Base-by-base conservation (phyloP, 1,140 invertebrate genomes). In the Psix sp. region DNA sequence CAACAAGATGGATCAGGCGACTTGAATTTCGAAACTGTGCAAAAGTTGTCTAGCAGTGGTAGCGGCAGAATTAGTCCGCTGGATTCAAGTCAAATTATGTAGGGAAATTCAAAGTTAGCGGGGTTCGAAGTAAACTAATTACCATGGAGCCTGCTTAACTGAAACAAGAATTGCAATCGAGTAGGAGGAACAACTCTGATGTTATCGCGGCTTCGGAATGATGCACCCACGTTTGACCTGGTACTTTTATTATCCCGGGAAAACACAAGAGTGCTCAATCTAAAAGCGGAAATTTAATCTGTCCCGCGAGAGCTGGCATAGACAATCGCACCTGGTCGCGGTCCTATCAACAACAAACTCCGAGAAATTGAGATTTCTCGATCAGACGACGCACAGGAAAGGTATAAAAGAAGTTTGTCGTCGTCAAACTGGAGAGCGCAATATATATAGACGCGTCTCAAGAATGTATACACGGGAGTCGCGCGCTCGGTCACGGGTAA, bases 401-500 rank as follows among this genome's bases (percentile, higher is more conserved):
- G 21, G 56, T 62, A 79, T 77, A 80, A 80, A 54, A 83, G 81
- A 82, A 83, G 79, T 83, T 82, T 31, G 75, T 80, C 80, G 84
- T 83, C 81, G 77, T 84, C 81, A 80, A 82, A 80, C 77, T 76
- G 74, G 74, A 77, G 63, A 67, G 60, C 31, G 52, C 36, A 57
- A 43, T 71, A 71, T 68, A 68, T 54, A 70, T 63, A 60, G 66
- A 71, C 39, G 70, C 33, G 73, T 54, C 51, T 52, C 21, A 60
- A 29, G 54, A 57, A 18, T 51, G 54, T 83, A 80, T 83, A 80
- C 82, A 83, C 77, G 79, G 78, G 80, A 86, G 84, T 86, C 83
- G 82, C 79, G 81, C 78, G 88, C 91, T 91, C 90, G 91, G 91
- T 92, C 91, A 92, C 89, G 91, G 90, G 90, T 92, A 93, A 93